Evolutionary conservation across 2,797 vertebrate genomes (phyloP).

Genomic region (Falco berigora): DNA sequence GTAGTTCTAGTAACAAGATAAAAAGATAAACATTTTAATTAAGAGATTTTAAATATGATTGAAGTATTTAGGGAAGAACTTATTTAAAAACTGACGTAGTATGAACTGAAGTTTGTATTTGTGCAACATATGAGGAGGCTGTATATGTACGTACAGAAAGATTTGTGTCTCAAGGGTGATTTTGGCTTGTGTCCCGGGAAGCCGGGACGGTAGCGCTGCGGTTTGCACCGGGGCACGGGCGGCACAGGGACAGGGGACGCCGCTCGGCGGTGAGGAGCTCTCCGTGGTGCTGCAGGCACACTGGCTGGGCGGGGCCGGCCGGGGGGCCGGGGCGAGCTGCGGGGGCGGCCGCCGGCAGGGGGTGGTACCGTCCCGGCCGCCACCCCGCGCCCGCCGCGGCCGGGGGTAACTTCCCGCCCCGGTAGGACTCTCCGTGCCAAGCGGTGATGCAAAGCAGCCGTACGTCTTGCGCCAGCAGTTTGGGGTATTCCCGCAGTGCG

Average conservation of each 20-base stretch:
- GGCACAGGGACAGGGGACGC: accelerated
- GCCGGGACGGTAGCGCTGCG: accelerated
- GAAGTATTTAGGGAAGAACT: not conserved
- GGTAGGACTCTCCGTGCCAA: accelerated
- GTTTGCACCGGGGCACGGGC: accelerated
- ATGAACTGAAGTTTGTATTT: not conserved
- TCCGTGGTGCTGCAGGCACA: not conserved
- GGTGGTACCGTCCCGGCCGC: not conserved
- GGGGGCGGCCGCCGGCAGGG: not conserved
- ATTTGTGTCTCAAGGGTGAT: accelerated
- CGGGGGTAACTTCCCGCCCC: not conserved
- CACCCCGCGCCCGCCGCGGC: not conserved
- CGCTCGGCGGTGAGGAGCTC: not conserved
- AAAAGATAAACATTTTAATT: not conserved
- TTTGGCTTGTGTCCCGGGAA: not conserved
- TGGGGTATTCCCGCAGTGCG: accelerated
- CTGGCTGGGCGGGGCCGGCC: accelerated
- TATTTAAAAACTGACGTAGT: not conserved
- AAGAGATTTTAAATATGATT: not conserved
- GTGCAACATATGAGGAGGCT: not conserved
- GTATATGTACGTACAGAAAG: accelerated
- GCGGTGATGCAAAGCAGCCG: too few species aligned
- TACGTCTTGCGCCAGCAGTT: accelerated
- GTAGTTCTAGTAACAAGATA: not conserved
- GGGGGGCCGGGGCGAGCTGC: too few species aligned